Percentiles rank a stretch among this genome's conserved stretches.
Evolutionary conservation across 2,797 vertebrate species (phyloP).

Genomic region (Periophthalmus magnuspinnatus): DNA sequence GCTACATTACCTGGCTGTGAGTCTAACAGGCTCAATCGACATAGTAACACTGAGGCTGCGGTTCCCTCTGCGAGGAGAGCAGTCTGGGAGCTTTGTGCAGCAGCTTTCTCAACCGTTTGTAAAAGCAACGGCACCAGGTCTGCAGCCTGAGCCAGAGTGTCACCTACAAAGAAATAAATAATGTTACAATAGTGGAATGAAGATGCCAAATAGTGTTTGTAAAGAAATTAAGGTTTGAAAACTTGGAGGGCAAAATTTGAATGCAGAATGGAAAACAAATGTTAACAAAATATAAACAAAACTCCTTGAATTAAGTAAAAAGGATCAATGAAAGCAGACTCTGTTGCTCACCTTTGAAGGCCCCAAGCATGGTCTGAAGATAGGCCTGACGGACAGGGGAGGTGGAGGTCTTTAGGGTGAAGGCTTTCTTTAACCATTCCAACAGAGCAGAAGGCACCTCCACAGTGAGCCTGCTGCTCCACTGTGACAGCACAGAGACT

Average conservation of each 20-base stretch:
- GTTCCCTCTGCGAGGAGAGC: conserved; percentile 86
- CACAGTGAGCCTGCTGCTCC: conserved; percentile 87
- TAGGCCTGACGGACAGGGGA: conserved; percentile 93
- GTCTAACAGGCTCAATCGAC: conserved; percentile 85
- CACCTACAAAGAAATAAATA: conserved; percentile 74
- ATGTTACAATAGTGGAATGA: too few relatives aligned
- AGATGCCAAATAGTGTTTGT: neutral
- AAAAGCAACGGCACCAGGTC: conserved; percentile 86
- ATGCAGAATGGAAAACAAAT: too few relatives aligned
- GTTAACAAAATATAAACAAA: too few relatives aligned
- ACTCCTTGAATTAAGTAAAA: too few relatives aligned
- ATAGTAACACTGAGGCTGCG: conserved; percentile 88
- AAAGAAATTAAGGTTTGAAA: neutral
- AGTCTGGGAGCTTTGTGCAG: conserved; percentile 89
- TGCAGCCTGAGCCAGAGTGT: conserved; percentile 84
- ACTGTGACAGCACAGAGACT: conserved; percentile 87
- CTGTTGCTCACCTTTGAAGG: conserved; percentile 86
- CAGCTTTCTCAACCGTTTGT: conserved; percentile 92
- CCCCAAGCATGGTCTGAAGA: conserved; percentile 90
- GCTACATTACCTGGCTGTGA: conserved; percentile 81
- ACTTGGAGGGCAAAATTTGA: too few relatives aligned
- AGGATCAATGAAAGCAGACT: neutral
- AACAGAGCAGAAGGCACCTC: conserved; percentile 85
- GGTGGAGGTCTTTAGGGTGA: conserved; percentile 93
- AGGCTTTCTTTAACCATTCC: conserved; percentile 95